A percentile compares a stretch with the other conserved stretches of the same genome.
Conservation (phyloP, 2,797 vertebrate species). For the Leptatherina wallacei region DNA sequence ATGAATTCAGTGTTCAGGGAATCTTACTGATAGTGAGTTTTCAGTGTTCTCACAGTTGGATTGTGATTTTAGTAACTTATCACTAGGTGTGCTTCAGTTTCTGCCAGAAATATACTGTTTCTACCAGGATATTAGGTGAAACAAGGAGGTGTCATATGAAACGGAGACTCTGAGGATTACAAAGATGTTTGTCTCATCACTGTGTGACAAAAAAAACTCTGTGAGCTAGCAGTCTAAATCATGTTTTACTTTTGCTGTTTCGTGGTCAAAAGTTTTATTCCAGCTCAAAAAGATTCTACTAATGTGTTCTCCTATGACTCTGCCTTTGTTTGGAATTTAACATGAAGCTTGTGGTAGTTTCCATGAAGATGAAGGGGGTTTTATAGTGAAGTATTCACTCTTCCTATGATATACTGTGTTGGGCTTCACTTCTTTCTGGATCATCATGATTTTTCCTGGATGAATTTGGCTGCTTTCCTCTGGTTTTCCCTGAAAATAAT, state of each 20-base stretch:
- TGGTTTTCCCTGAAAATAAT: neutral
- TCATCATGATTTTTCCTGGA: neutral
- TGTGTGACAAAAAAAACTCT: too few species aligned
- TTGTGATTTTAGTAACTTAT: neutral
- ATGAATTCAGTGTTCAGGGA: conserved; percentile 4
- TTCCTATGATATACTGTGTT: neutral
- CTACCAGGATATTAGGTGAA: neutral
- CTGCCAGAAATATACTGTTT: neutral
- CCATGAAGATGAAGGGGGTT: neutral
- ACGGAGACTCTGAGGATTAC: too few species aligned
- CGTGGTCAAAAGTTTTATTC: neutral
- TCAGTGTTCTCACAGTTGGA: neutral
- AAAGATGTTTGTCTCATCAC: too few species aligned
- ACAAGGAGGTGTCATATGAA: too few species aligned
- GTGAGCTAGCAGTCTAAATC: too few species aligned
- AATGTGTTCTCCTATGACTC: neutral
- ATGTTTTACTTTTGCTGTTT: too few species aligned
- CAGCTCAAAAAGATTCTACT: too few species aligned
- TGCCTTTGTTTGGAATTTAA: neutral
- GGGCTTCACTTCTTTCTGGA: neutral
- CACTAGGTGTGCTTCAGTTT: neutral
- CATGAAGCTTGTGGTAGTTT: neutral
- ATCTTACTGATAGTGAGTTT: neutral
- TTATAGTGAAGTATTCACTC: neutral
- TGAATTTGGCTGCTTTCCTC: neutral